phyloP scores from a whole-genome alignment of 2,797 vertebrate species.

The Eutrigla gurnardus region DNA sequence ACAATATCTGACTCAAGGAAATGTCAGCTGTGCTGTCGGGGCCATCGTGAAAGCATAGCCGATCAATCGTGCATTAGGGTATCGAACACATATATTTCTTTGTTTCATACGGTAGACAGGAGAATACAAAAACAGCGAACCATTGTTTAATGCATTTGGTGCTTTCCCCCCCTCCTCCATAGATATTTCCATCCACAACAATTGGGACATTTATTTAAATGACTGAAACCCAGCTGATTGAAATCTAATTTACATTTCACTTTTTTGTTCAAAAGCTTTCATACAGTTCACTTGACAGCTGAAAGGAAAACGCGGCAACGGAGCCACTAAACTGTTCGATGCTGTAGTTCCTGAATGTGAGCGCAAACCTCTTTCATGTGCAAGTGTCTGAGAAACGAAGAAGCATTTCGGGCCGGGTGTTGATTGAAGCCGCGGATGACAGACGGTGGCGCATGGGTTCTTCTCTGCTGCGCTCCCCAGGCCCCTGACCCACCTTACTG shows the following conservation, averaged over 20 bases:
- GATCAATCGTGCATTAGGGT: conserved; percentile 31
- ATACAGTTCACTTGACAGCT: conserved; percentile 55
- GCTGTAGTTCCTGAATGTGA: conserved; percentile 37
- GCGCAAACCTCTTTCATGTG: conserved; percentile 45
- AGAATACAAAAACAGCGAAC: conserved; percentile 25
- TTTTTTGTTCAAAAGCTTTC: conserved; percentile 41
- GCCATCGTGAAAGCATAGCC: conserved; percentile 17
- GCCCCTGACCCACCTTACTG: conserved; percentile 75
- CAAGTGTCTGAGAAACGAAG: conserved; percentile 39
- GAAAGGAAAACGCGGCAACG: conserved; percentile 42
- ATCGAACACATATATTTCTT: conserved; percentile 23
- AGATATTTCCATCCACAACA: conserved; percentile 8
- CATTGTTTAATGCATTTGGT: conserved; percentile 11
- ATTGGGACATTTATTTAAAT: conserved; percentile 26
- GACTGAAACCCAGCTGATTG: conserved; percentile 27
- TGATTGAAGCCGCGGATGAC: conserved; percentile 68
- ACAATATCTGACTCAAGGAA: conserved; percentile 20
- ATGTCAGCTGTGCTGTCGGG: conserved; percentile 13
- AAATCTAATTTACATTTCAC: conserved; percentile 49
- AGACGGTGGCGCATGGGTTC: conserved; percentile 52
- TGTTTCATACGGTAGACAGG: conserved; percentile 24
- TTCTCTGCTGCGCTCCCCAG: conserved; percentile 55
- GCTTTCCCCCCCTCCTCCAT: background rate
- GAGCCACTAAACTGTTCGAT: conserved; percentile 38
- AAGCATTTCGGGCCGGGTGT: conserved; percentile 36